Evolutionary conservation across 2,113 vertebrate species (phyloP).

Genomic region (Dryoscopus gambensis): DNA sequence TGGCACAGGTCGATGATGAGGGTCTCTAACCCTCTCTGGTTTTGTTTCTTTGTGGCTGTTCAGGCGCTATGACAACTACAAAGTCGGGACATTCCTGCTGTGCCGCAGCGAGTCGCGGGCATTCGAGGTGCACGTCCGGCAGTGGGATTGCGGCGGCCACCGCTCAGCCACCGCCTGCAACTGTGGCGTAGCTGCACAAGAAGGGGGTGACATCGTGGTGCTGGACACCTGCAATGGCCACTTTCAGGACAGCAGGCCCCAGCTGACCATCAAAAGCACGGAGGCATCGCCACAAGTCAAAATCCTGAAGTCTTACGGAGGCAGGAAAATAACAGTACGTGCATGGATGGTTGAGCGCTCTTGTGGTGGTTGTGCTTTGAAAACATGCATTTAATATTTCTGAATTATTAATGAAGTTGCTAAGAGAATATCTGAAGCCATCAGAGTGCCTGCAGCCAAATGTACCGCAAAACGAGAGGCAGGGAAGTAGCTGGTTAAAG

Average conservation of each 20-base stretch:
- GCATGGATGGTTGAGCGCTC: neutral
- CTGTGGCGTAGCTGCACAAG: conserved; percentile 65
- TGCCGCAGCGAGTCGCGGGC: conserved; percentile 55
- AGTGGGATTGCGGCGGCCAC: conserved; percentile 75
- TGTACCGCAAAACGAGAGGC: fast-evolving
- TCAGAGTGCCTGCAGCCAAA: neutral
- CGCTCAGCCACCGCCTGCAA: conserved; percentile 69
- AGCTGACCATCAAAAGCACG: conserved; percentile 56
- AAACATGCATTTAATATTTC: neutral
- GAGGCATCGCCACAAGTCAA: conserved; percentile 11
- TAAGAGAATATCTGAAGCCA: neutral
- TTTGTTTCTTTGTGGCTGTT: neutral
- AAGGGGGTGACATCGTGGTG: conserved; percentile 66
- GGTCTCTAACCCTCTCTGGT: neutral
- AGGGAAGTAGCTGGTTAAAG: neutral
- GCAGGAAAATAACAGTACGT: conserved; percentile 80
- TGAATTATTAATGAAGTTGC: neutral
- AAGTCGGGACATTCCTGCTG: conserved; percentile 77
- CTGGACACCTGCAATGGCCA: conserved; percentile 78
- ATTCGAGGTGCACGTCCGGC: conserved; percentile 77
- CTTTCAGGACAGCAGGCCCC: conserved; percentile 64
- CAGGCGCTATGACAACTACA: conserved; percentile 75
- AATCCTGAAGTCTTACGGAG: conserved; percentile 77
- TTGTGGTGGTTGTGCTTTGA: neutral
- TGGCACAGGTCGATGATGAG: no score